Conservation (phyloP, 2,797 vertebrate genomes). For the Hemitrygon akajei region DNA sequence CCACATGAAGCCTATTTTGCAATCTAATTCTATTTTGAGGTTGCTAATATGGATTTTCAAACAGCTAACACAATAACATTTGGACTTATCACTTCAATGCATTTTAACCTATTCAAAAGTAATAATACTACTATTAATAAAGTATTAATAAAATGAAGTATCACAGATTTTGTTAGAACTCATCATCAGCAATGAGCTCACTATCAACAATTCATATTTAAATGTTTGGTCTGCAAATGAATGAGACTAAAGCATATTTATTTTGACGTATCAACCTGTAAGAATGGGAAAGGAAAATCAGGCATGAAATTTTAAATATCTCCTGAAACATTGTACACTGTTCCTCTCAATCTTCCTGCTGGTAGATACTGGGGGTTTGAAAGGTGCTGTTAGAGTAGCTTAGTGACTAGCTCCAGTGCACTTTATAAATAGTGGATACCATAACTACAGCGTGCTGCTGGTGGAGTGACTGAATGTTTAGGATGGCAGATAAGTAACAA, state of each 20-base stretch:
- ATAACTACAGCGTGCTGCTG: too few species aligned
- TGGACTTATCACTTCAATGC: not conserved
- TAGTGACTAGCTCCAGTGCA: too few species aligned
- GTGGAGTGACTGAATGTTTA: too few species aligned
- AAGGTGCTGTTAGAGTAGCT: too few species aligned
- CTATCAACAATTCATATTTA: not conserved
- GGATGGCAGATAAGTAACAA: too few species aligned
- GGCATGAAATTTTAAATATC: not conserved
- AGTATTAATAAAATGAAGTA: not conserved
- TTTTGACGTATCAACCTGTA: not conserved
- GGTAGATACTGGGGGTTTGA: too few species aligned
- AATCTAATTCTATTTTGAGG: not conserved
- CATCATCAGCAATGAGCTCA: not conserved
- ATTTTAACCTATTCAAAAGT: too few species aligned
- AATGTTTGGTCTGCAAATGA: not conserved
- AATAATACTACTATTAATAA: not conserved
- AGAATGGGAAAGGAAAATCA: not conserved
- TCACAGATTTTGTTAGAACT: not conserved
- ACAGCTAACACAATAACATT: not conserved
- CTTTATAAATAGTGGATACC: too few species aligned
- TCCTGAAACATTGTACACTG: not conserved
- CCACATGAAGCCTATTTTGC: not conserved
- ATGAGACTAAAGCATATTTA: not conserved
- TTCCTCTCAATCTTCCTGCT: too few species aligned
- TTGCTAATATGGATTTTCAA: not conserved